phyloP scores from a whole-genome alignment of 2,797 vertebrate genomes.

The Linurgus olivaceus region DNA sequence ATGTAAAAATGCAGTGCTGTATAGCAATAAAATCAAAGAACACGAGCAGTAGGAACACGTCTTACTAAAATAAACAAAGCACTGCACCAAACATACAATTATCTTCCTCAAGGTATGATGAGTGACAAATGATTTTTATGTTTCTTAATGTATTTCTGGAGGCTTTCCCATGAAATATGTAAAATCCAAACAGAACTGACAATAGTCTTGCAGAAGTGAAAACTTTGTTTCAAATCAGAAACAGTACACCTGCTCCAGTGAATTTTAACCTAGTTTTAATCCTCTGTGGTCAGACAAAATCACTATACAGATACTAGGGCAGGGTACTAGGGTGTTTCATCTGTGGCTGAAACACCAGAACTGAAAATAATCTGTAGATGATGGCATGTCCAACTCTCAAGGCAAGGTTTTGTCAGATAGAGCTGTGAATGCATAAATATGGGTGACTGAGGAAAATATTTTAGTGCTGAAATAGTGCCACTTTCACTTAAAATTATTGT shows the following conservation, averaged over 20 bases:
- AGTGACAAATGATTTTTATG: neutral
- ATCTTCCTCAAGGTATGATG: neutral
- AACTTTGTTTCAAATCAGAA: neutral
- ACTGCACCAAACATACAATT: neutral
- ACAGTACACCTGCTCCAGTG: neutral
- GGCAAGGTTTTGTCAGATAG: neutral
- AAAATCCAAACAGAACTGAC: neutral
- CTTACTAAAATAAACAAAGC: neutral
- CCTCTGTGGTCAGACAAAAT: neutral
- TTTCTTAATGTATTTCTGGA: neutral
- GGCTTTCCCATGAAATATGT: neutral
- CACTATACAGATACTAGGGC: neutral
- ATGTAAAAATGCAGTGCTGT: neutral
- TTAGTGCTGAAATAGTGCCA: neutral
- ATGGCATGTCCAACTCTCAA: neutral
- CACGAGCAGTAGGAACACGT: rapidly evolving
- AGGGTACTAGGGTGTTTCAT: neutral
- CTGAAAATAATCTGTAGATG: neutral
- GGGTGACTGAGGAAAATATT: neutral
- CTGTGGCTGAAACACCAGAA: neutral
- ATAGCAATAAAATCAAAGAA: neutral
- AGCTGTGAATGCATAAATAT: neutral
- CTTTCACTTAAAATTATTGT: neutral
- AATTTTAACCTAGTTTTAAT: neutral
- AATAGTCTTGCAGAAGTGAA: neutral